Base-by-base conservation (phyloP, 1,140 invertebrate species). In the Pogonomyrmex californicus region DNA sequence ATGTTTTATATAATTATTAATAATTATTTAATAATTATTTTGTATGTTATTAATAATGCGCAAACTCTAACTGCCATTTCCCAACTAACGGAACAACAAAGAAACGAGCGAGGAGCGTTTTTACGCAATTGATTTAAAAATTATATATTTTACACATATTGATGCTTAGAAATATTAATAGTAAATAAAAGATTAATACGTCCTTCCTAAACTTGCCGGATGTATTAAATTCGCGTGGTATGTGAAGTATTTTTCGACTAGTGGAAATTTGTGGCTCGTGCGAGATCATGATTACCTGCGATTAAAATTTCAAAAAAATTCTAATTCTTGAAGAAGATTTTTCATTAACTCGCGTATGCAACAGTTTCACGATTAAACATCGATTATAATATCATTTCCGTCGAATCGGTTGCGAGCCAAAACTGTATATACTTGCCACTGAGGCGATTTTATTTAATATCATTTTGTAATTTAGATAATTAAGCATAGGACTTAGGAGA, bases 391-490 rank as follows among this genome's bases (percentile, higher is more conserved):
- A 23, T 23, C 17, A 12, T 38, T 62, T 54, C 41, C 33, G 17
- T 49, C 9, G 36, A 47, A 78, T 7, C 36, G 9, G 44, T n/a
- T 36, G 23, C 36, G 30, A 51, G 36, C 44, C 68, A 63, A 79
- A 88, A 82, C 49, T 91, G 91, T 91, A 91, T 23, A 91, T 91
- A 91, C 44, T 62, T 70, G 79, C 85, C 85, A 87, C 14, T 41
- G 88, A 77, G 86, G 82, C 82, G 58, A 88, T 68, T 60, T 66
- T 90, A 91, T 91, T 91, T 91, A 91, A 91, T 75, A 51, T 44
- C 60, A 60, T 78, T 5, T 71, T 23, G 17, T 90, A 89, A 47
- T 68, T 87, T 90, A 90, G 87, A 60, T 12, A 7, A 73, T 62
- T 68, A 68, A 66, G 76, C 54, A 17, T 89, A 87, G 54, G 54